Conservation (phyloP, 2,888 invertebrate species). For the Copidosoma aretas region DNA sequence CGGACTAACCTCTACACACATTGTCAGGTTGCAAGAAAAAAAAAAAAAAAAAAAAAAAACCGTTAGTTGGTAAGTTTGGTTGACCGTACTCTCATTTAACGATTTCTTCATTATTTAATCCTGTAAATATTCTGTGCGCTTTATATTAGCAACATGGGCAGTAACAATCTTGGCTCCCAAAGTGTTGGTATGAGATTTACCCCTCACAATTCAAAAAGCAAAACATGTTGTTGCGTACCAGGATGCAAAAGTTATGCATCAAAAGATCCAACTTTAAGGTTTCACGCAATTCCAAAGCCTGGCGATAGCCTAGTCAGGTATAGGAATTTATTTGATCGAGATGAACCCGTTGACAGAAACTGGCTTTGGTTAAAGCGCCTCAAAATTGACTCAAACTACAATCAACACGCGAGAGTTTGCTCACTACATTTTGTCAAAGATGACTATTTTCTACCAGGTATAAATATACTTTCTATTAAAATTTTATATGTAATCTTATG, state of each 20-base stretch:
- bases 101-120: too few species aligned
- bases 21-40: neutral
- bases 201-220: neutral
- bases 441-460: neutral
- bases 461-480: neutral
- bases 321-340: neutral
- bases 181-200: neutral
- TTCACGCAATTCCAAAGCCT: neutral
- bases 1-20: neutral
- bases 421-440: neutral
- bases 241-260: neutral
- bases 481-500: too few species aligned
- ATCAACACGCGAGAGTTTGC: constrained; percentile 1
- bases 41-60: too few species aligned
- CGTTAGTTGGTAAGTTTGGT: too few species aligned
- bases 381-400: neutral
- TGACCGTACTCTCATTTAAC: too few species aligned
- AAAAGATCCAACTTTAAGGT: neutral
- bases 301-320: neutral
- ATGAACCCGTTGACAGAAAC: neutral
- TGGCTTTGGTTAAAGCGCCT: neutral
- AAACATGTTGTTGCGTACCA: neutral
- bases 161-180: neutral
- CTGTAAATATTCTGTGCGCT: too few species aligned
- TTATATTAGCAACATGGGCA: too few species aligned